Evolutionary conservation across 1,140 invertebrate genomes (phyloP).

Genomic region (Aethina tumida): DNA sequence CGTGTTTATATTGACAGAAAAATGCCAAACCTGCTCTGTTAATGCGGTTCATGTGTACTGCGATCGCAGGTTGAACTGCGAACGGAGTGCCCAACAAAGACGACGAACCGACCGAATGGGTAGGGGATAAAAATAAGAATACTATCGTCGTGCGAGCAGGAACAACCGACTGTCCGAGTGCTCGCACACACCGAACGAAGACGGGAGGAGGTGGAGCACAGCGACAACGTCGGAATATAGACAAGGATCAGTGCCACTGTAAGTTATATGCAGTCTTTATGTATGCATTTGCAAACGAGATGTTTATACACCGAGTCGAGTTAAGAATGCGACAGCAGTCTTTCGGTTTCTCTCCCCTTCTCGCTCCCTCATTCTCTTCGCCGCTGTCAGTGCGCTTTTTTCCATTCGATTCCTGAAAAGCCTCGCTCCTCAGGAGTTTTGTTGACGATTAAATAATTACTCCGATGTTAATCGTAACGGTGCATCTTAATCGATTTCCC

Average conservation of each 20-base stretch:
- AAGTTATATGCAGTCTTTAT: constrained; percentile 30
- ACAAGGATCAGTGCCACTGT: constrained; percentile 30
- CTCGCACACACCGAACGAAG: not conserved
- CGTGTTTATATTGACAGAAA: no score
- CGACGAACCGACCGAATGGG: constrained; percentile 15
- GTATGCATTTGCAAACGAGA: constrained; percentile 32
- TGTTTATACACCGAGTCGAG: constrained; percentile 28
- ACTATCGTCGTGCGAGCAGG: constrained; percentile 13
- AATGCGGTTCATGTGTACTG: constrained; percentile 24
- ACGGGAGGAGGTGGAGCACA: constrained; percentile 4
- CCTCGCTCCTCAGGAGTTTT: no score
- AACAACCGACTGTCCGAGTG: constrained; percentile 6
- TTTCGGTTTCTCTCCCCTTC: no score
- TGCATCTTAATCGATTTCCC: no score
- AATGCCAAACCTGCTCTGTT: no score
- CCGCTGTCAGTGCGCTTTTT: no score
- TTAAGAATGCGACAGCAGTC: constrained; percentile 18
- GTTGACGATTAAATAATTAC: no score
- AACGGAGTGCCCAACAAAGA: constrained; percentile 23
- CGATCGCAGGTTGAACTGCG: constrained; percentile 29
- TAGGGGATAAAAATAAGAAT: constrained; percentile 25
- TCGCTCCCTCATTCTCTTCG: no score
- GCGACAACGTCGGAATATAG: constrained; percentile 24
- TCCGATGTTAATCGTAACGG: no score
- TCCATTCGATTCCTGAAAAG: no score